Evolutionary conservation across 2,888 invertebrate genomes (phyloP).

Genomic region (Syrista parreyssii): DNA sequence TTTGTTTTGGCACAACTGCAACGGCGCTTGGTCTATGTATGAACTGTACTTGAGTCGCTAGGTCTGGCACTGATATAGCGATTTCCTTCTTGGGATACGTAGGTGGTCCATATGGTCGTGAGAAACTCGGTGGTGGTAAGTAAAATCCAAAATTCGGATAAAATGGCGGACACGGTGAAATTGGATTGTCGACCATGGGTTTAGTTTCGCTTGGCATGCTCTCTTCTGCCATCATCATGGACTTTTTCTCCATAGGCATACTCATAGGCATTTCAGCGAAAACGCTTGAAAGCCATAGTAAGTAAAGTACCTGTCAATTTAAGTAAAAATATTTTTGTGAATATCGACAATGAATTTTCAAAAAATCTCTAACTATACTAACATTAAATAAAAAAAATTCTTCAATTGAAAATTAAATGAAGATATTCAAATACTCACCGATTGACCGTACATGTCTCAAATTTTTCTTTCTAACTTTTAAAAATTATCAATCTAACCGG

Average conservation of each 20-base stretch:
- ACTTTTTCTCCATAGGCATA: constrained; percentile 35
- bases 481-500: constrained; percentile 5
- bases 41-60: constrained; percentile 29
- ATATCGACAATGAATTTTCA: neutral
- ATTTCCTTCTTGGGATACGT: constrained; percentile 36
- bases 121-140: constrained; percentile 32
- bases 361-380: neutral
- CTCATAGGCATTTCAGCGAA: constrained; percentile 36
- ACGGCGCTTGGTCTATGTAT: constrained; percentile 24
- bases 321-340: constrained; percentile 1
- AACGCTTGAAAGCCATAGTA: constrained; percentile 53
- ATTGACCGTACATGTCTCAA: constrained; percentile 40
- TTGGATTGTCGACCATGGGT: constrained; percentile 29
- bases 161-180: constrained; percentile 52
- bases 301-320: constrained; percentile 44
- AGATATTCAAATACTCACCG: constrained; percentile 36
- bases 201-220: constrained; percentile 46
- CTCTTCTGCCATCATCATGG: constrained; percentile 19
- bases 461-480: constrained; percentile 8
- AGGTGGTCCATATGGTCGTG: constrained; percentile 40
- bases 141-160: constrained; percentile 40
- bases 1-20: constrained; percentile 36
- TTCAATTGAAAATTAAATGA: neutral
- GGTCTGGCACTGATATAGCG: neutral
- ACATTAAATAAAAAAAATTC: neutral